Evolutionary conservation across 1,140 invertebrate species (phyloP).

Genomic region (Pollicipes pollicipes): DNA sequence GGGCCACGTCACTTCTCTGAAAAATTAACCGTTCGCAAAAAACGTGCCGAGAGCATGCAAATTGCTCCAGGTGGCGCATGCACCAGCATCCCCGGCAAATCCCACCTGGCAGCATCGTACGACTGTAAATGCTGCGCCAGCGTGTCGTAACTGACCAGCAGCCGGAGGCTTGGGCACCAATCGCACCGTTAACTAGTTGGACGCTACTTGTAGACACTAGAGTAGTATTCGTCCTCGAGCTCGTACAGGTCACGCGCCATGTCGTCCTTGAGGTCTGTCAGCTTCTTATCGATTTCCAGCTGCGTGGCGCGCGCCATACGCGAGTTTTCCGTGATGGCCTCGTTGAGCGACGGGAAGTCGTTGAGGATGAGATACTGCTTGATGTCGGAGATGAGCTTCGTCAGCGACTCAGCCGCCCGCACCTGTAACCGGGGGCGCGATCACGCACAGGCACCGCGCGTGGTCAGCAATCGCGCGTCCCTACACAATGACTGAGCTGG

Average conservation of each 20-base stretch:
- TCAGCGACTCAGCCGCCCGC: constrained; percentile 79
- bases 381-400: constrained; percentile 90
- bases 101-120: too few species aligned
- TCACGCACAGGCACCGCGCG: background rate
- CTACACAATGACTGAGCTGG: constrained; percentile 5
- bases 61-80: too few species aligned
- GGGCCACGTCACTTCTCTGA: too few species aligned
- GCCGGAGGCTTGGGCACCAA: too few species aligned
- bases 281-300: constrained; percentile 80
- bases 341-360: constrained; percentile 91
- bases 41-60: too few species aligned
- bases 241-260: constrained; percentile 89
- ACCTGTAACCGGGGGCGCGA: constrained; percentile 31
- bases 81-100: too few species aligned
- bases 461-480: background rate
- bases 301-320: constrained; percentile 62
- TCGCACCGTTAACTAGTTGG: too few species aligned
- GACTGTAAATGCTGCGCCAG: too few species aligned
- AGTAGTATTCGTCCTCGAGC: constrained; percentile 94
- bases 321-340: constrained; percentile 79
- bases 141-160: too few species aligned
- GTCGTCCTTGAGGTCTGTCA: constrained; percentile 78
- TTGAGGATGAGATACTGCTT: constrained; percentile 93
- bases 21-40: too few species aligned
- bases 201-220: constrained; percentile 63